Percentiles rank a stretch among this genome's conserved stretches.
Conservation (phyloP, 2,888 invertebrate genomes). For the Diarsia brunnea region DNA sequence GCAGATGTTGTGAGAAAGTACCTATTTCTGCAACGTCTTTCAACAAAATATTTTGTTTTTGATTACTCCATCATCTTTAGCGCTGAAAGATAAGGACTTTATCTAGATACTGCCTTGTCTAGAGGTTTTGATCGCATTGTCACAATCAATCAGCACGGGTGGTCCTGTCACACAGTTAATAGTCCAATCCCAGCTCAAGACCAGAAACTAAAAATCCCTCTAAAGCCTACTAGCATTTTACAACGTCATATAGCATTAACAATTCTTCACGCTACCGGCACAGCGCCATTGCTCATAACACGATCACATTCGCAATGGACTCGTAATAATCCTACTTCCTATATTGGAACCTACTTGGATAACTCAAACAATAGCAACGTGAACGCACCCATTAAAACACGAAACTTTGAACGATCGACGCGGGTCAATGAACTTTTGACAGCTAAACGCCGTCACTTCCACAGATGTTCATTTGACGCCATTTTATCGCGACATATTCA, state of each 20-base stretch:
- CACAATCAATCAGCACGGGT: neutral
- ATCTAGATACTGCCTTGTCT: neutral
- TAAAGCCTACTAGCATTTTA: conserved; percentile 45
- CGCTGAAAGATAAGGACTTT: neutral
- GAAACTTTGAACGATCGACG: conserved; percentile 80
- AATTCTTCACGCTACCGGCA: conserved; percentile 62
- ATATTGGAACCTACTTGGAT: conserved; percentile 80
- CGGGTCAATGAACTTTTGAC: conserved; percentile 82
- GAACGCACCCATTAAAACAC: conserved; percentile 87
- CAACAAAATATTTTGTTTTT: neutral
- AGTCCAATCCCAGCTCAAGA: conserved; percentile 8
- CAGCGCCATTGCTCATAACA: conserved; percentile 66
- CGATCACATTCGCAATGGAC: conserved; percentile 72
- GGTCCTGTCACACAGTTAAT: conserved; percentile 27
- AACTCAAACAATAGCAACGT: conserved; percentile 86
- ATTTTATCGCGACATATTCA: conserved; percentile 62
- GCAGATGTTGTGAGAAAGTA: too few species aligned
- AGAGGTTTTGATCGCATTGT: too few species aligned
- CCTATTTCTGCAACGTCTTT: too few species aligned
- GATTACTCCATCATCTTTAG: neutral
- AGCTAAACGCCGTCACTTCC: conserved; percentile 72
- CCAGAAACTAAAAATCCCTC: conserved; percentile 46
- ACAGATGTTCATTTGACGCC: conserved; percentile 69
- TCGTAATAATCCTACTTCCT: conserved; percentile 79
- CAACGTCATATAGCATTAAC: conserved; percentile 58